Conservation (phyloP, 2,888 invertebrate genomes). For the Stenotaenia linearis region DNA sequence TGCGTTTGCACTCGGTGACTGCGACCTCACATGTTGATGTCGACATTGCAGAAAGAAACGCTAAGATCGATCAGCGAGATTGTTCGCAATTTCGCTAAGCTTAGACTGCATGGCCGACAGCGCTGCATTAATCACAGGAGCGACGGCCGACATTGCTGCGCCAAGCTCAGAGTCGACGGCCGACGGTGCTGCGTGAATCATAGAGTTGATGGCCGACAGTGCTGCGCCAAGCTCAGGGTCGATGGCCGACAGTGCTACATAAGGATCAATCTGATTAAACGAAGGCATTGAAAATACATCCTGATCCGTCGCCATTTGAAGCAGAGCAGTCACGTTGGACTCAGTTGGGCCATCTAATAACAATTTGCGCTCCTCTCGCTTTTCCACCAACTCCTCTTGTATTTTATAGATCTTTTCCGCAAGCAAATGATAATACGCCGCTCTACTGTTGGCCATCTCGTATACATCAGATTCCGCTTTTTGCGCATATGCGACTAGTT, state of each 20-base stretch:
- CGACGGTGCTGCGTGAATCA: too few species aligned
- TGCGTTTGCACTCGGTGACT: too few species aligned
- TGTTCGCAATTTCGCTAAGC: too few species aligned
- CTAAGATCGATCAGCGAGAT: too few species aligned
- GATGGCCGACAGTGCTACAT: not conserved
- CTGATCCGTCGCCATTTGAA: not conserved
- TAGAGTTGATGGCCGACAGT: too few species aligned
- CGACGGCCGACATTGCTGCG: too few species aligned
- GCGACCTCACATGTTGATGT: too few species aligned
- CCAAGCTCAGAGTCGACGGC: too few species aligned
- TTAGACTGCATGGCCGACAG: too few species aligned
- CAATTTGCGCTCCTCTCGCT: constrained; percentile 82
- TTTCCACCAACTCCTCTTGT: constrained; percentile 93
- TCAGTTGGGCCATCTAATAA: constrained; percentile 13
- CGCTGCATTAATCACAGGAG: too few species aligned
- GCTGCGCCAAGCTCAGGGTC: not conserved
- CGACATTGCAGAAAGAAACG: too few species aligned
- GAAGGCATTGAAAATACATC: constrained; percentile 27
- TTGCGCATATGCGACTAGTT: constrained; percentile 93
- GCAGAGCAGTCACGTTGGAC: constrained; percentile 1
- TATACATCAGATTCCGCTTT: constrained; percentile 99
- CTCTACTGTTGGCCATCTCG: constrained; percentile 93
- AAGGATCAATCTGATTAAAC: constrained; percentile 24
- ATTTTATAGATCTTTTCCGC: constrained; percentile 99
- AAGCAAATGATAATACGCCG: constrained; percentile 95